A percentile compares a stretch with the other conserved stretches of the same genome.
Conservation (phyloP, 2,888 invertebrate genomes). For the Digitonthophagus gazella region DNA sequence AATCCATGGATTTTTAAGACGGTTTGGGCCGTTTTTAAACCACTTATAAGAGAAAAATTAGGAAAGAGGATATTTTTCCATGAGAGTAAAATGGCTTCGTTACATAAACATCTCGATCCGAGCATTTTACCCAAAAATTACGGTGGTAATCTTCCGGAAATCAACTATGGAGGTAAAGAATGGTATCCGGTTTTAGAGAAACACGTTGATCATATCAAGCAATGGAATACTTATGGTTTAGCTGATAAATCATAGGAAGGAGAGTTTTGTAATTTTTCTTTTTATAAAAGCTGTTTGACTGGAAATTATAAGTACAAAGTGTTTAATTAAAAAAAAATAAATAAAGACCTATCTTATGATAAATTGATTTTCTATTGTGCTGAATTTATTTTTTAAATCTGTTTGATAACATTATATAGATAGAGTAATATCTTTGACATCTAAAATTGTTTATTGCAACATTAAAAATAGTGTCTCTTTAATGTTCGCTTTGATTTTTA, state of each 20-base stretch:
- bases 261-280: too few species aligned
- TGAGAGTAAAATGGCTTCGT: slow-evolving; percentile 73
- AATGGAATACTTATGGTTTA: slow-evolving; percentile 68
- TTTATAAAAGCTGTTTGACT: not conserved
- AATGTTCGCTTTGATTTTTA: too few species aligned
- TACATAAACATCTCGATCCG: slow-evolving; percentile 70
- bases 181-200: slow-evolving; percentile 73
- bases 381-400: too few species aligned
- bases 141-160: slow-evolving; percentile 69
- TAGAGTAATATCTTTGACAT: too few species aligned
- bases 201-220: slow-evolving; percentile 63
- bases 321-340: too few species aligned
- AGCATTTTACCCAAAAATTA: slow-evolving; percentile 73
- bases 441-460: too few species aligned
- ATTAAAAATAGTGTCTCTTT: too few species aligned
- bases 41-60: slow-evolving; percentile 76
- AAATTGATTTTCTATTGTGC: too few species aligned
- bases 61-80: slow-evolving; percentile 75
- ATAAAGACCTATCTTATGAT: too few species aligned
- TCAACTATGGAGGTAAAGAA: slow-evolving; percentile 73
- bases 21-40: slow-evolving; percentile 83
- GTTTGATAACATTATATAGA: too few species aligned
- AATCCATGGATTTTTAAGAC: slow-evolving; percentile 81
- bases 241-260: slow-evolving; percentile 52
- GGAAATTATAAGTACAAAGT: not conserved